Evolutionary conservation across 2,797 vertebrate species (phyloP), one percentile per base, ranked within the genome.

Genomic region (Acipenser oxyrinchus): DNA sequence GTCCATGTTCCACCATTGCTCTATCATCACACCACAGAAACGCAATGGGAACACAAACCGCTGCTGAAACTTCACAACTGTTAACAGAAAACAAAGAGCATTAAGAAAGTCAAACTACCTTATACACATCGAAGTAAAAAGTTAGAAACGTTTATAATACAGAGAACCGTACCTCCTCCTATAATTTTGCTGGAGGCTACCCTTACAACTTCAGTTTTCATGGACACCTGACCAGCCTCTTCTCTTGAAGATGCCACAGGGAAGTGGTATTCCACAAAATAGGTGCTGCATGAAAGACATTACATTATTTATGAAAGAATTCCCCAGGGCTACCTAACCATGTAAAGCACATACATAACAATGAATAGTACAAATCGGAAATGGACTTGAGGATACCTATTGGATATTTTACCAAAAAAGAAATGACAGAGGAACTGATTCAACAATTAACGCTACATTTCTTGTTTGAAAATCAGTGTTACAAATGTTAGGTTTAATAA

Each of bases 31-130:
- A 23, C 78, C 81, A 76, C 64, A 81, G 7, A 98, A 90, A 18
- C 68, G 76, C 61, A 96, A 74, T 6, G 95, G 92, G 88, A 97
- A 96, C 72, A 91, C 81, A 68, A 78, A 89, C 1, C 72, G 82
- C 63, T 95, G 93, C 12, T 93, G 87, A 79, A 98, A 99, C 67
- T 78, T 93, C 72, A 98, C 92, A 72, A 68, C 96, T 99, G 82
- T 8, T 79, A 86, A 67, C 64, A 77, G 68, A 76, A 74, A 71
- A 37, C 66, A n/a, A 1, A 67, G 4, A 12, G 23, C 23, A 37
- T 37, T 37, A 37, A 37, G 23, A 37, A 37, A 37, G 23, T 37
- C 23, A 37, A 6, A n/a, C 13, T 10, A 7, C 55, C 12, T 58
- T n/a, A 23, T 10, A 62, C 15, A 62, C 3, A 62, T 4, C 15